Evolutionary conservation across 2,113 vertebrate genomes (phyloP).

Genomic region (Calypte anna): DNA sequence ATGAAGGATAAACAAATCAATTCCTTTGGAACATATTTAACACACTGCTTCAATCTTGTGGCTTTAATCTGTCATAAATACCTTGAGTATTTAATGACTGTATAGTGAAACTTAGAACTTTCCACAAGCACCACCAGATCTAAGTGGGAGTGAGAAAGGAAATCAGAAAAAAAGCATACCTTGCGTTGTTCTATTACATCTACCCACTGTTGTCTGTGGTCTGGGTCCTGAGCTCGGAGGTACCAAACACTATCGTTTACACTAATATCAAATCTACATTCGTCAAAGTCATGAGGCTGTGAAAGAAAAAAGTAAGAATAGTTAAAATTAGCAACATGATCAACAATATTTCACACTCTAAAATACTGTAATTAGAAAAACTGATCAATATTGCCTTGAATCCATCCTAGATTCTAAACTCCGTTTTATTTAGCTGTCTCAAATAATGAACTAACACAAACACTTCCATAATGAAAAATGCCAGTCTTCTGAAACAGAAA

Average conservation of each 20-base stretch:
- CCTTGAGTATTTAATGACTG: not conserved
- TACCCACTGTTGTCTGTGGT: slow-evolving; percentile 94
- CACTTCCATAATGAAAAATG: not conserved
- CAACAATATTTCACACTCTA: not conserved
- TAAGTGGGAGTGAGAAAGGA: not conserved
- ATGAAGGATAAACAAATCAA: not conserved
- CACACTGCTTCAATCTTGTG: not conserved
- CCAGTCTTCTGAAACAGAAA: not conserved
- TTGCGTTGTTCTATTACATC: slow-evolving; percentile 96
- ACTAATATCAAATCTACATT: slow-evolving; percentile 97
- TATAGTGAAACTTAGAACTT: not conserved
- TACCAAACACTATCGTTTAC: slow-evolving; percentile 99
- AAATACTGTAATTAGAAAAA: not conserved
- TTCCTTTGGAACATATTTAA: not conserved
- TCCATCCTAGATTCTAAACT: not conserved
- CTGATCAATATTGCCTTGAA: not conserved
- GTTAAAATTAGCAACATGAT: not conserved
- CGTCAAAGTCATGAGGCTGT: slow-evolving; percentile 98
- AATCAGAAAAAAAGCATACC: slow-evolving; percentile 73
- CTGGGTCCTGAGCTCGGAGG: slow-evolving; percentile 92
- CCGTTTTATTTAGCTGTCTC: not conserved
- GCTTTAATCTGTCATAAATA: not conserved
- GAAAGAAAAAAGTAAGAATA: slow-evolving; percentile 15
- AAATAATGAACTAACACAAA: not conserved
- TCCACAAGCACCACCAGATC: not conserved